phyloP scores from a whole-genome alignment of 1,140 invertebrate genomes.

The Druon quercuslanigerum region DNA sequence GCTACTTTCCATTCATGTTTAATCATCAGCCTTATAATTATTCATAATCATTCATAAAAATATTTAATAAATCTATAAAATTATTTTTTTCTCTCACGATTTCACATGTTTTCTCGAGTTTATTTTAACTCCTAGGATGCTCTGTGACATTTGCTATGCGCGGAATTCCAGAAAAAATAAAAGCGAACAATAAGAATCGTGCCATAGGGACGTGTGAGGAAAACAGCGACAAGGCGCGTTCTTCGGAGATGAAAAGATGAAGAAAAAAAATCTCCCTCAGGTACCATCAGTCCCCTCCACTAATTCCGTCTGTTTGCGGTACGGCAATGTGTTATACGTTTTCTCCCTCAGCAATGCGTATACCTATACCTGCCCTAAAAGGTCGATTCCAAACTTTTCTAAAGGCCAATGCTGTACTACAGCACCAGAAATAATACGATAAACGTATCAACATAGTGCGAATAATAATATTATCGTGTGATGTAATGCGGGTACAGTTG shows the following conservation, averaged over 20 bases:
- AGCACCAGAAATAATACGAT: neutral
- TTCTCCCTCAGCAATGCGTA: neutral
- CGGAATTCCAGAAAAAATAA: constrained; percentile 5
- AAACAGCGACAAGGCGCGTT: constrained; percentile 24
- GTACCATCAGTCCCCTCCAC: constrained; percentile 1
- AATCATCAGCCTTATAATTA: too few species aligned
- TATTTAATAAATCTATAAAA: too few species aligned
- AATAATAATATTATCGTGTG: too few species aligned
- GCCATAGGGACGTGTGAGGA: constrained; percentile 5
- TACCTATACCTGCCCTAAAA: neutral
- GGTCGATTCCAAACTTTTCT: neutral
- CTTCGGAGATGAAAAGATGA: constrained; percentile 21
- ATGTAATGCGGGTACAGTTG: too few species aligned
- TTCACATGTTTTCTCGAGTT: neutral
- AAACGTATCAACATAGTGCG: too few species aligned
- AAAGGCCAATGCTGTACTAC: neutral
- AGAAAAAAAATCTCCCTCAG: constrained; percentile 29
- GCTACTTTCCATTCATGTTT: too few species aligned
- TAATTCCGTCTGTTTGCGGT: constrained; percentile 21
- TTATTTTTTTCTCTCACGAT: too few species aligned
- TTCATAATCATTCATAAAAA: too few species aligned
- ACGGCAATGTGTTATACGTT: neutral
- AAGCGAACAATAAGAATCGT: neutral
- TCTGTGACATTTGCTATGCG: constrained; percentile 11
- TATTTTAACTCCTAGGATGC: neutral